These are phyloP conservation scores for Saturnia japonica DNA, from an alignment of 2,888 invertebrate genomes.

Conservation along the genomic window DNA sequence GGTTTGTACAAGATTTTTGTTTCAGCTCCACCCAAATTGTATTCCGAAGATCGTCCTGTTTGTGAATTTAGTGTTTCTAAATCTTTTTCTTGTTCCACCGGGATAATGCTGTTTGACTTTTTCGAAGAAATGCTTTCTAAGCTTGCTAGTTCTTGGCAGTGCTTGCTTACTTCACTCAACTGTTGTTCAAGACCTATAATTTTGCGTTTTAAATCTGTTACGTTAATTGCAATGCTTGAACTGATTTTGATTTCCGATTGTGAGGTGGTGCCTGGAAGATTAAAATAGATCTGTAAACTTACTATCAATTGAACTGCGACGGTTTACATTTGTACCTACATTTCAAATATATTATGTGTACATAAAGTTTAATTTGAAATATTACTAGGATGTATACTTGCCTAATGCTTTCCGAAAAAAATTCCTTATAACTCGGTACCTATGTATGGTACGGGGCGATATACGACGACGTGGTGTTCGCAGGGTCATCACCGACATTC, in stretches of 20 bases:
- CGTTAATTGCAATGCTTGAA: constrained; percentile 63
- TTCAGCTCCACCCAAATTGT: constrained; percentile 36
- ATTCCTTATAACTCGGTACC: constrained; percentile 62
- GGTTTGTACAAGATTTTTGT: constrained; percentile 57
- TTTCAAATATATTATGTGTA: neutral
- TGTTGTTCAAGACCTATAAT: constrained; percentile 60
- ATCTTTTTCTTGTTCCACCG: constrained; percentile 30
- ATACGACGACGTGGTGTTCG: constrained; percentile 70
- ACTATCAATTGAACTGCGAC: neutral
- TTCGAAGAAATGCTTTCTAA: constrained; percentile 40
- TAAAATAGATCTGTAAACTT: neutral
- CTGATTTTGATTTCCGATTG: constrained; percentile 63
- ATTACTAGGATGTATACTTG: constrained; percentile 31
- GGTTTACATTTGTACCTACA: neutral
- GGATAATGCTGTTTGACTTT: constrained; percentile 33
- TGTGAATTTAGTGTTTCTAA: constrained; percentile 31
- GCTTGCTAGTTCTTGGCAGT: constrained; percentile 49
- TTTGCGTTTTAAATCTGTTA: constrained; percentile 64
- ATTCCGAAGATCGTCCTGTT: constrained; percentile 32
- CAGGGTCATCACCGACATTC: constrained; percentile 59
- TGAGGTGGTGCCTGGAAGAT: constrained; percentile 59
- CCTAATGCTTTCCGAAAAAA: constrained; percentile 66
- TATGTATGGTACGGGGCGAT: constrained; percentile 67
- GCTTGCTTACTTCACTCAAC: constrained; percentile 56
- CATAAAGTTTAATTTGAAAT: neutral